phyloP scores from a whole-genome alignment of 2,888 invertebrate genomes.

The Eugnorisma glareosa region DNA sequence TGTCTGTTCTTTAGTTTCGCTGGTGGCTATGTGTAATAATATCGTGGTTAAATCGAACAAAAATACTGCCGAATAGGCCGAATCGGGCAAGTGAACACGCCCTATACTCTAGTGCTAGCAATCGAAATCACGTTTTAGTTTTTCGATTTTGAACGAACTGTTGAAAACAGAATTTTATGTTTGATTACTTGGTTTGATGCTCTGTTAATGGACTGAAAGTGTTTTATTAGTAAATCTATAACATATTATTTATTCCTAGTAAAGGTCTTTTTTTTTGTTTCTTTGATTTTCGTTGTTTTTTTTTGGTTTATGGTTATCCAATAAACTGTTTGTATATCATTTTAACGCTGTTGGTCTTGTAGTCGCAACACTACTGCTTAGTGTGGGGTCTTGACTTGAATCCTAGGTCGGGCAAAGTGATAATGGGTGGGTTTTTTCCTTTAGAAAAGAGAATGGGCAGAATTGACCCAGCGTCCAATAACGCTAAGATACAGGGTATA shows the following conservation, averaged over 20 bases:
- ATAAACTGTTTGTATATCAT: background rate
- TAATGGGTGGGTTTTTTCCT: too few relatives aligned
- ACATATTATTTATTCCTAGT: background rate
- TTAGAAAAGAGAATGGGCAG: too few relatives aligned
- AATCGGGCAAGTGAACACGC: background rate
- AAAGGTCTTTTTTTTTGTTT: background rate
- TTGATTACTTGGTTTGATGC: constrained; percentile 14
- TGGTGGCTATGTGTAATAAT: too few relatives aligned
- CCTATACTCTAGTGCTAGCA: constrained; percentile 22
- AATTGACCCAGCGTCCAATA: too few relatives aligned
- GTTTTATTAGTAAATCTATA: constrained; percentile 8
- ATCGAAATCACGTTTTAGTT: constrained; percentile 42
- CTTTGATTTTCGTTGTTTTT: too few relatives aligned
- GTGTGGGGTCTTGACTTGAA: too few relatives aligned
- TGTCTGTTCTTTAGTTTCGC: too few relatives aligned
- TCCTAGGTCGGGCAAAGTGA: too few relatives aligned
- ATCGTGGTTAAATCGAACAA: too few relatives aligned
- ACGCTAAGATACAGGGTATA: too few relatives aligned
- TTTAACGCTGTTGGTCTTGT: too few relatives aligned
- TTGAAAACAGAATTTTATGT: background rate
- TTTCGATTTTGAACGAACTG: constrained; percentile 30
- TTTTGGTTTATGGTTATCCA: background rate
- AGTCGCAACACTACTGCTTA: too few relatives aligned
- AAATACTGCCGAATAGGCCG: background rate
- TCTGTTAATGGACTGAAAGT: constrained; percentile 3